phyloP scores from a whole-genome alignment of 2,113 vertebrate species.

The Pavo muticus region DNA sequence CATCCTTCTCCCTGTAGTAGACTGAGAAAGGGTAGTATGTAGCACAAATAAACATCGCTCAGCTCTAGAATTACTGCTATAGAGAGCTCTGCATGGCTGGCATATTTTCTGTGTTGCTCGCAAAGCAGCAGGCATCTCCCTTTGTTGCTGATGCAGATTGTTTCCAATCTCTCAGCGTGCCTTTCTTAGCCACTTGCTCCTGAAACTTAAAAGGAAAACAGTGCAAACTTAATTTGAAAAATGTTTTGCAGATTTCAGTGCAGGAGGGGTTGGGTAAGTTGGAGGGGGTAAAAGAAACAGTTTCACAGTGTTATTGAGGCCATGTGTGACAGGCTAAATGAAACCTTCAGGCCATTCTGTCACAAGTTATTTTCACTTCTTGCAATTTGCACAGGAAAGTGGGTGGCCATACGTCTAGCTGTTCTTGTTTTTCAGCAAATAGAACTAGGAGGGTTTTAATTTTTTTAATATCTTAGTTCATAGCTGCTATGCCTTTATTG shows the following conservation, averaged over 20 bases:
- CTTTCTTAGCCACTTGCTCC: conserved; percentile 65
- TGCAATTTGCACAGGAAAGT: conserved; percentile 69
- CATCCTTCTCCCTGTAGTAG: not conserved
- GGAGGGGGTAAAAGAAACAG: conserved; percentile 37
- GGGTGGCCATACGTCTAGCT: conserved; percentile 74
- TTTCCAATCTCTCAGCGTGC: conserved; percentile 49
- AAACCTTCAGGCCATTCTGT: conserved; percentile 71
- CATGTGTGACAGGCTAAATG: conserved; percentile 72
- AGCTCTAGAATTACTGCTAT: not conserved
- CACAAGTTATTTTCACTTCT: conserved; percentile 76
- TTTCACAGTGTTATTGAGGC: conserved; percentile 73
- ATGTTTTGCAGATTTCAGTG: conserved; percentile 58
- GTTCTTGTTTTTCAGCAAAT: conserved; percentile 68
- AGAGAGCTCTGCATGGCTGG: conserved; percentile 5
- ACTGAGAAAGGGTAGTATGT: conserved; percentile 2
- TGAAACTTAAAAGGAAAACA: conserved; percentile 73
- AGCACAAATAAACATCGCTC: conserved; percentile 38
- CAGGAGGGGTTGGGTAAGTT: conserved; percentile 35
- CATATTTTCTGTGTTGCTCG: conserved; percentile 35
- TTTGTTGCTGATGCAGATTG: conserved; percentile 50
- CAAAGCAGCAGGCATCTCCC: conserved; percentile 65
- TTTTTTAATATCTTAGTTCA: conserved; percentile 40
- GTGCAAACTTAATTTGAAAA: conserved; percentile 72
- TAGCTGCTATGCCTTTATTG: conserved; percentile 63
- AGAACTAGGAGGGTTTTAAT: conserved; percentile 61